Evolutionary conservation across 2,797 vertebrate genomes (phyloP).

Genomic region (Sebastes umbrosus): DNA sequence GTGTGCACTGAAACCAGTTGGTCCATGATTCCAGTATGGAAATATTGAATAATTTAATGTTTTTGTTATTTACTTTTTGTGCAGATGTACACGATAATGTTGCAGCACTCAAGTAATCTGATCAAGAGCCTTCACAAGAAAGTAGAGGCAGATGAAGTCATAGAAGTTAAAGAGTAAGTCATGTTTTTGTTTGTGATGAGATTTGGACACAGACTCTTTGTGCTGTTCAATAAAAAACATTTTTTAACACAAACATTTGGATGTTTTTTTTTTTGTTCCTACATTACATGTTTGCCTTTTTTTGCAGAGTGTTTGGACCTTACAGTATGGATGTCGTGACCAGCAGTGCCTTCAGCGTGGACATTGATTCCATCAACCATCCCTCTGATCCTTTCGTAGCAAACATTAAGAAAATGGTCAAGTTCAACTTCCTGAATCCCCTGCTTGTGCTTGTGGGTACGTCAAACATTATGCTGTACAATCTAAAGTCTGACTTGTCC

Average conservation of each 20-base stretch:
- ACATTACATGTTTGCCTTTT: not conserved
- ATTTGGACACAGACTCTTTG: too few relatives aligned
- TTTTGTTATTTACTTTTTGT: constrained; percentile 4
- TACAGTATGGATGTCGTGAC: constrained; percentile 86
- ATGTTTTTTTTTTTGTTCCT: not conserved
- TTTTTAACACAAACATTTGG: not conserved
- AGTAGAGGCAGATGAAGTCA: constrained; percentile 51
- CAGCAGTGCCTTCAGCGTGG: constrained; percentile 83
- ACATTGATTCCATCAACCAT: constrained; percentile 81
- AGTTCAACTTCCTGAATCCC: constrained; percentile 74
- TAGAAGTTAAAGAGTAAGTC: constrained; percentile 78
- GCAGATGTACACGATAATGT: constrained; percentile 82
- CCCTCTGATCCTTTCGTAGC: constrained; percentile 81
- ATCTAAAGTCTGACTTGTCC: not conserved
- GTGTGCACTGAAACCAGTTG: not conserved
- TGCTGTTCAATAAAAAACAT: not conserved
- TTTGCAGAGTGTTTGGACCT: constrained; percentile 78
- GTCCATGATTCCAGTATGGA: not conserved
- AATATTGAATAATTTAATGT: not conserved
- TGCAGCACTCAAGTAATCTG: constrained; percentile 68
- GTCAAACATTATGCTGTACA: constrained; percentile 20
- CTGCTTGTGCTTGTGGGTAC: constrained; percentile 68
- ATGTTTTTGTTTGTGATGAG: not conserved
- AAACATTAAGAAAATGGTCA: constrained; percentile 80
- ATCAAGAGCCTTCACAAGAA: constrained; percentile 68